Evolutionary conservation across 2,113 vertebrate genomes (phyloP).

Genomic region (Castor canadensis): DNA sequence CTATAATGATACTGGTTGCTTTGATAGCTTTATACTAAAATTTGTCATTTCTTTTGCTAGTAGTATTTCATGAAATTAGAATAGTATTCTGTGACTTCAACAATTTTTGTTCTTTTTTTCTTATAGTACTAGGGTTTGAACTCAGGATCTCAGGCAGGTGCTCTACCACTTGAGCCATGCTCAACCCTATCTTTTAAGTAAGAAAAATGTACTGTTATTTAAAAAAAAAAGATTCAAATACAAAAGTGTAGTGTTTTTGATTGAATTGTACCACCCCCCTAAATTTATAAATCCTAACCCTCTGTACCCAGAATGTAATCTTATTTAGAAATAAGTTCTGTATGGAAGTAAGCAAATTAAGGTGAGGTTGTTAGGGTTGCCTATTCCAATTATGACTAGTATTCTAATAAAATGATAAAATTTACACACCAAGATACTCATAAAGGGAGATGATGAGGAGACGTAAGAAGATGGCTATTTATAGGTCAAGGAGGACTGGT

Average conservation of each 20-base stretch:
- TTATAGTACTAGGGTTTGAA: too few relatives aligned
- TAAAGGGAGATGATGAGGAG: not conserved
- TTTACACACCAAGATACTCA: not conserved
- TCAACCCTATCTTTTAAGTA: not conserved
- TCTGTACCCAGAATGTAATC: not conserved
- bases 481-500: not conserved
- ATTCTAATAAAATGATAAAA: not conserved
- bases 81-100: slow-evolving; percentile 10
- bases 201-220: not conserved
- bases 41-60: slow-evolving; percentile 20
- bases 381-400: not conserved
- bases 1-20: not conserved
- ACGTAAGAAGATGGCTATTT: not conserved
- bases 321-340: not conserved
- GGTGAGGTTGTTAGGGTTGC: not conserved
- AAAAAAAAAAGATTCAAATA: not conserved
- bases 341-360: not conserved
- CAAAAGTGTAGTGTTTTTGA: not conserved
- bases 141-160: too few relatives aligned
- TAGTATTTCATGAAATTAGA: slow-evolving; percentile 42
- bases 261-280: not conserved
- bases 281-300: not conserved
- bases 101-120: not conserved
- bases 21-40: slow-evolving; percentile 18
- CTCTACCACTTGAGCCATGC: too few relatives aligned